Base-by-base conservation (phyloP, 2,888 invertebrate species). In the Conops quadrifasciatus region DNA sequence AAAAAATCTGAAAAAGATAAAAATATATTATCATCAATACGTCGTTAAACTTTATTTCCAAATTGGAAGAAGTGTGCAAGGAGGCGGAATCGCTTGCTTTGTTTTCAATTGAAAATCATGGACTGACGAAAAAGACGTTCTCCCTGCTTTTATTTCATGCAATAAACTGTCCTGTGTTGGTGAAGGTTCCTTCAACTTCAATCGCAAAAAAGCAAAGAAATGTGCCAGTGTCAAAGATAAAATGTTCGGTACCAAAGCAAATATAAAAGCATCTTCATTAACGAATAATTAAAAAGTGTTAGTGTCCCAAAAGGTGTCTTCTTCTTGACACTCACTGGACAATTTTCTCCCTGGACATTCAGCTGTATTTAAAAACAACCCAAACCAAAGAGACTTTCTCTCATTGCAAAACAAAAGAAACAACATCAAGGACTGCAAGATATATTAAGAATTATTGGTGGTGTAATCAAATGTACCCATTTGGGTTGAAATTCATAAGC, bases 41-140 rank as follows among this genome's bases (percentile, higher is more conserved):
- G 43, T 51, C 53, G 69, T 63, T 68, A 71, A 69, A 74, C 72
- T 72, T 74, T 74, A 63, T 72, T 72, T 74, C 69, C 47, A 70
- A 60, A 67, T 70, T 49, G 68, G 69, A 72, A 65, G 62, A 60
- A 45, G 36, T 66, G 58, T 24, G 45, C 45, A 63, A 64, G 73
- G 67, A 68, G 70, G 68, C 70, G 64, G 63, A 70, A 19, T 67
- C 43, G 62, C 62, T 62, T 66, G 45, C 43, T 53, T 69, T 9
- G n/a, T 59, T 68, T 68, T 36, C 16, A 51, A 51, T 51, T 2
- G 16, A 28, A 49, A 69, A 43, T 21, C 30, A 67, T 49, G 71
- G 71, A 71, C 71, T 67, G 71, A 67, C 71, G 47, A 19, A 24
- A 71, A 67, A 71, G 71, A 71, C 71, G 71, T 58, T 71, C 13